Conservation (phyloP, 2,113 vertebrate genomes). For the Gobio gobio region DNA sequence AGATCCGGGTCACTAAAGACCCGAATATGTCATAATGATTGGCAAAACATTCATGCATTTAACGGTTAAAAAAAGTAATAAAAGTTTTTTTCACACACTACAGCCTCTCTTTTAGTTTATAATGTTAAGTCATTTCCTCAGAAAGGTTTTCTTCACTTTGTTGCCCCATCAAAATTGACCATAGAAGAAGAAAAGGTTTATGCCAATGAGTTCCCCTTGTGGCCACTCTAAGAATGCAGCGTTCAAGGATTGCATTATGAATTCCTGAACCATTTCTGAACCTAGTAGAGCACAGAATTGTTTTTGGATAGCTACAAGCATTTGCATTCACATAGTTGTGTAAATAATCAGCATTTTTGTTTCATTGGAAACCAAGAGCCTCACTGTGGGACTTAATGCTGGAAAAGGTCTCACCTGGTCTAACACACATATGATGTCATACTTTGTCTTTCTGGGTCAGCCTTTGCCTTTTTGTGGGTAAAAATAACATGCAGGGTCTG, state of each 20-base stretch:
- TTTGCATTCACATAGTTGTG: not conserved
- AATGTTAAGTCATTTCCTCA: not conserved
- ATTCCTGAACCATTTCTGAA: not conserved
- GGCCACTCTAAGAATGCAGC: not conserved
- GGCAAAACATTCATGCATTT: no score
- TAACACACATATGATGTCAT: not conserved
- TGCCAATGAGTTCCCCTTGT: not conserved
- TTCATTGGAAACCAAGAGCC: not conserved
- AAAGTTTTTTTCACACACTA: not conserved
- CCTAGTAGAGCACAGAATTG: no score
- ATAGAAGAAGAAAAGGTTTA: not conserved
- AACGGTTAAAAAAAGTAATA: not conserved
- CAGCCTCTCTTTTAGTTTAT: not conserved
- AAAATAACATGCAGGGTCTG: not conserved
- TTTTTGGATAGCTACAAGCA: not conserved
- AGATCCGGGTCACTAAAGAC: no score
- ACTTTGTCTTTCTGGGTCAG: conserved; percentile 2
- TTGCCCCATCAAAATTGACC: not conserved
- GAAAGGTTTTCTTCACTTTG: no score
- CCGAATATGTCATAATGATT: no score
- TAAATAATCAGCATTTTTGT: not conserved
- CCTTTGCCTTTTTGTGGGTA: not conserved
- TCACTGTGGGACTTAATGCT: not conserved
- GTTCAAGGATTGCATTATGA: not conserved
- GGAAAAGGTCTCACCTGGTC: not conserved